Evolutionary conservation across 2,888 invertebrate genomes (phyloP), one percentile per base, ranked within the genome.

Genomic region (Ferrisia virgata): DNA sequence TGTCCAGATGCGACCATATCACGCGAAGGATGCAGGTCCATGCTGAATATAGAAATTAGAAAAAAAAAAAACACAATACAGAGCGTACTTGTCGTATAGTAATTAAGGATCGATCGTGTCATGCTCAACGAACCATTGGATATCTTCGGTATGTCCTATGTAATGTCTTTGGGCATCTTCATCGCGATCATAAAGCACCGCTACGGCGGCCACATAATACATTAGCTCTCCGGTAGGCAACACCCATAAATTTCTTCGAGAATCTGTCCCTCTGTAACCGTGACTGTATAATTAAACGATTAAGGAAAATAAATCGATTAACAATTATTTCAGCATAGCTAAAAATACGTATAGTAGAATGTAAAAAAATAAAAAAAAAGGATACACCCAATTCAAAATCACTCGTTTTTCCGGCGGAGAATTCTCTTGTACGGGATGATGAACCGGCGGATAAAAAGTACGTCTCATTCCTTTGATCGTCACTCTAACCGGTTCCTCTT

Each of bases 331-430:
- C n/a, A n/a, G n/a, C n/a, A n/a, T n/a, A n/a, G n/a, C n/a, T n/a
- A n/a, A n/a, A n/a, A n/a, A n/a, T n/a, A n/a, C n/a, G n/a, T n/a
- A n/a, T n/a, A n/a, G n/a, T n/a, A n/a, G n/a, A 53, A 5, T 18
- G 18, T 43, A 81, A 2, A n/a, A 13, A 83, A 83, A 15, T 8
- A 3, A 39, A n/a, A n/a, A 36, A 78, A 86, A 91, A 92, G 92
- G 92, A 92, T 93, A 96, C 94, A 97, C 97, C 97, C 98, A 98
- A 88, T 97, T 96, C 0, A 98, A 91, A 86, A 94, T 93, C 86
- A 97, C 90, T 88, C 95, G 94, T 89, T 96, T 95, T 78, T 95
- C 94, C 0, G 97, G 97, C 0, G 95, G 95, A 5, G 94, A 90
- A 88, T 95, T 95, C 88, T 96, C 95, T 72, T 94, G 92, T 9